phyloP scores from a whole-genome alignment of 2,113 vertebrate species.

The Limanda limanda region DNA sequence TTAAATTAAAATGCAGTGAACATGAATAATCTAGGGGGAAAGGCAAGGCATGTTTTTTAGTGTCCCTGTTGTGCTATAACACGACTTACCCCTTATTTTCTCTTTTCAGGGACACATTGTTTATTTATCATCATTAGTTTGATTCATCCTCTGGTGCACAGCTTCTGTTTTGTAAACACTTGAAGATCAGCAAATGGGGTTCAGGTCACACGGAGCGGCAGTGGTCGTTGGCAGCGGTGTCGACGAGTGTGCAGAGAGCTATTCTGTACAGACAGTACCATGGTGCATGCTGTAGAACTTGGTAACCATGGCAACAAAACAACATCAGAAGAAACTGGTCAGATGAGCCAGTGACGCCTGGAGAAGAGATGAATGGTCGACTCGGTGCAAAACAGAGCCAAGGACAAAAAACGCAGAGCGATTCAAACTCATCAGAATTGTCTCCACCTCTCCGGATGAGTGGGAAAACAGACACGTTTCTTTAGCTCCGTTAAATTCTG shows the following conservation, averaged over 20 bases:
- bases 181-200: neutral
- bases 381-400: constrained; percentile 48
- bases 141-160: too few relatives aligned
- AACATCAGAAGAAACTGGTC: constrained; percentile 80
- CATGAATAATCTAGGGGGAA: too few relatives aligned
- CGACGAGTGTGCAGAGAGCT: constrained; percentile 55
- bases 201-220: constrained; percentile 31
- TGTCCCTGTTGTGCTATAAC: too few relatives aligned
- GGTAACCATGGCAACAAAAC: constrained; percentile 86
- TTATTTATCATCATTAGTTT: too few relatives aligned
- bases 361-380: constrained; percentile 71
- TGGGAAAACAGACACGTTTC: neutral
- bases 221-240: constrained; percentile 36
- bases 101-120: too few relatives aligned
- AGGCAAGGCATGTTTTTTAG: too few relatives aligned
- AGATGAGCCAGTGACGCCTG: constrained; percentile 75
- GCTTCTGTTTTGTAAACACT: neutral
- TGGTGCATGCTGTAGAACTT: constrained; percentile 77
- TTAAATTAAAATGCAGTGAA: too few relatives aligned
- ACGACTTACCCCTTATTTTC: too few relatives aligned
- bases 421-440: constrained; percentile 27
- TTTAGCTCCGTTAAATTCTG: constrained; percentile 8
- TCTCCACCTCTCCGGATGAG: constrained; percentile 4
- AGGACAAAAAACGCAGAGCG: constrained; percentile 27
- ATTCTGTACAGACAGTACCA: constrained; percentile 65